These are phyloP conservation scores for Fragum sueziense DNA, from an alignment of 2,888 invertebrate species.

Conservation along the genomic window DNA sequence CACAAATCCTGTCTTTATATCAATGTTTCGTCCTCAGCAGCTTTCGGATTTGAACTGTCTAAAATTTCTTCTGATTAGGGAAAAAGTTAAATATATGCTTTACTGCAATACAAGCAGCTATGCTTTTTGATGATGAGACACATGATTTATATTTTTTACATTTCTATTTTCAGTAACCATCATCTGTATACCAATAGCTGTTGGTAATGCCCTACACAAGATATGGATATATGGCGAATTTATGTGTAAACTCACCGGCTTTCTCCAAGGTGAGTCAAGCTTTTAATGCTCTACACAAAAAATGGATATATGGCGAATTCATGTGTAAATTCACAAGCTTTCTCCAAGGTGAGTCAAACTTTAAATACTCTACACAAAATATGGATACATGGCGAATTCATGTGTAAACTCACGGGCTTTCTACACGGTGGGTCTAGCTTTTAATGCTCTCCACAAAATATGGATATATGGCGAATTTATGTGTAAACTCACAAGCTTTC, in stretches of 20 bases:
- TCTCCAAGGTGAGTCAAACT: constrained; percentile 89
- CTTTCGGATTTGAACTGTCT: no score
- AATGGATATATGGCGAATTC: constrained; percentile 78
- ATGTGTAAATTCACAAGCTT: constrained; percentile 83
- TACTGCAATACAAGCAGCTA: no score
- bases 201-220: constrained; percentile 84
- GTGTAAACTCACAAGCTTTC: no score
- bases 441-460: no score
- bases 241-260: constrained; percentile 81
- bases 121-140: no score
- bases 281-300: constrained; percentile 82
- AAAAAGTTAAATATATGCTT: no score
- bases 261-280: constrained; percentile 88
- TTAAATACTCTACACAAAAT: constrained; percentile 82
- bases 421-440: constrained; percentile 89
- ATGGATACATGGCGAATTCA: constrained; percentile 78
- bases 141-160: no score
- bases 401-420: constrained; percentile 83
- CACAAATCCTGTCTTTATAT: no score
- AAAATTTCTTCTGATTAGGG: no score
- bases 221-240: constrained; percentile 78
- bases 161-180: constrained; percentile 68
- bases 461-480: no score
- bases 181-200: constrained; percentile 82
- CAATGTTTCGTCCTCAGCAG: no score